Evolutionary conservation across 1,140 invertebrate species (phyloP), one percentile per base, ranked within the genome.

Genomic region (Euschistus heros): DNA sequence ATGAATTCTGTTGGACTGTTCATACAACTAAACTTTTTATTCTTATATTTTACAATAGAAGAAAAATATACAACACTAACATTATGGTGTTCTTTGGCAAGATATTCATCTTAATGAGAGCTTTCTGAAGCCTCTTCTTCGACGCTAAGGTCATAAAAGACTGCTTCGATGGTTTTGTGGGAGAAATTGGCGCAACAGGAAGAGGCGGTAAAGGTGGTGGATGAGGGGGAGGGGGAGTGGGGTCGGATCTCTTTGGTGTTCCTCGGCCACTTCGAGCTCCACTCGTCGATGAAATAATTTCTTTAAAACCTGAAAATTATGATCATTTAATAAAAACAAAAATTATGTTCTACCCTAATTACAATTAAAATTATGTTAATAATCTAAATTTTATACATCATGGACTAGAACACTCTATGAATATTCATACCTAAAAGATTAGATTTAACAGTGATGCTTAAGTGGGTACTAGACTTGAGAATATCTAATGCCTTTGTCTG

Each of bases 371-470:
- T 44, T 44, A 17, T 44, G 42, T 44, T 44, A 44, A 10, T 7
- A 8, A 44, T 44, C 7, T 17, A 44, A 8, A 44, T 44, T 44
- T 44, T 44, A 52, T 52, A 18, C 8, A 13, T 13, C 6, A 18
- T 8, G n/a, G 47, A 50, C 20, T 50, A 50, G 5, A 5, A 13
- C 0, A 50, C 7, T 7, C 17, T 44, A n/a, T n/a, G n/a, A n/a
- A n/a, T n/a, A 13, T 10, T 13, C 73, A 72, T 71, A 81, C 81
- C 79, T 68, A 97, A 81, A 68, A 98, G 82, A 82, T 99, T 99
- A 70, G 93, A 97, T 80, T 97, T 98, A 17, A 98, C 92, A 47
- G 91, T 94, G 69, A 99, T 91, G 74, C 90, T 93, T 47, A 98
- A 80, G 79, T 98, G 96, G 62, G 95, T 98, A 24, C 94, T 92